Conservation (phyloP, 2,113 vertebrate genomes). For the Podarcis raffonei region DNA sequence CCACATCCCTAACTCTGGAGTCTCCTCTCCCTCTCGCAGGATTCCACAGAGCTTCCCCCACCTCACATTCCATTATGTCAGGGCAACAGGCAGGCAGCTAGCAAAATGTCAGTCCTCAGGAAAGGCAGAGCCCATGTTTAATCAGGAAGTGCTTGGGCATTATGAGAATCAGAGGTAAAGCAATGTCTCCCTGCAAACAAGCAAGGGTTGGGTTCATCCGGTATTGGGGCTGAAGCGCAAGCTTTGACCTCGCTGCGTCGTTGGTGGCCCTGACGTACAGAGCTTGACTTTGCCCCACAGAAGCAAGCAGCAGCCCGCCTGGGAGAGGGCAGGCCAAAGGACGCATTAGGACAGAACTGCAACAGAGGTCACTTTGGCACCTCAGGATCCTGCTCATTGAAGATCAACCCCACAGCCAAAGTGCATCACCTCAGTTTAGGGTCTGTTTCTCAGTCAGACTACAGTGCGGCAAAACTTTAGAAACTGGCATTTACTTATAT, state of each 20-base stretch:
- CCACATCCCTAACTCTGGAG: neutral
- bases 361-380: neutral
- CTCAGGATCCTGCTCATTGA: neutral
- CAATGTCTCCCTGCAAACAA: neutral
- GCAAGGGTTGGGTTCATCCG: too few relatives aligned
- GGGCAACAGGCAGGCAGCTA: neutral
- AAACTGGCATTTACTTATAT: neutral
- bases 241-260: neutral
- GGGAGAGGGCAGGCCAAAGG: neutral
- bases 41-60: neutral
- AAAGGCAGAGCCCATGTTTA: neutral
- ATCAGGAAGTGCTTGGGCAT: neutral
- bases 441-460: neutral
- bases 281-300: neutral
- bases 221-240: too few relatives aligned
- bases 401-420: too few relatives aligned
- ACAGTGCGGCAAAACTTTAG: neutral
- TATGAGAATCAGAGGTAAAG: neutral
- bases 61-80: neutral
- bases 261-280: too few relatives aligned
- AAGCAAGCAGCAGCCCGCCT: neutral
- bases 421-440: neutral
- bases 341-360: neutral
- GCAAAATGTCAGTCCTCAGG: neutral
- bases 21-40: neutral